A percentile compares a stretch with the other conserved stretches of the same genome.
These are phyloP conservation scores for Sebastes cheni DNA, from an alignment of 2,797 vertebrate species.

Conservation along the genomic window DNA sequence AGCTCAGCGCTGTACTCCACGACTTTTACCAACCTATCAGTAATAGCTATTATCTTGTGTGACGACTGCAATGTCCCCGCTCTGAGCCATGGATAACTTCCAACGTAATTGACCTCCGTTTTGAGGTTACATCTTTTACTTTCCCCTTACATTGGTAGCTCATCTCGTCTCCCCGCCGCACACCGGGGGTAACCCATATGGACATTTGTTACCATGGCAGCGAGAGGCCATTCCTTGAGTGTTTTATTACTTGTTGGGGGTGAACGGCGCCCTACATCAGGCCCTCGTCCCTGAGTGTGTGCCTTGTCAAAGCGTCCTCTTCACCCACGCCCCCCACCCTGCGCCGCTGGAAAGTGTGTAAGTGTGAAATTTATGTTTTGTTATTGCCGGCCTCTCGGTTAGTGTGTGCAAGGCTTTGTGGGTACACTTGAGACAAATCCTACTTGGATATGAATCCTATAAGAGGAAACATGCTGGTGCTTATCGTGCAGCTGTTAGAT, in stretches of 20 bases:
- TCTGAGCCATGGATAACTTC: constrained; percentile 61
- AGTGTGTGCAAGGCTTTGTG: not conserved
- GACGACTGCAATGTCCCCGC: constrained; percentile 56
- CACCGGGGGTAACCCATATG: constrained; percentile 30
- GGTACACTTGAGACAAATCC: constrained; percentile 27
- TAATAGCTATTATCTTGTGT: constrained; percentile 64
- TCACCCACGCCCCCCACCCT: not conserved
- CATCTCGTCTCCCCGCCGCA: constrained; percentile 21
- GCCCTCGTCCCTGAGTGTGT: constrained; percentile 55
- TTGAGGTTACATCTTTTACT: constrained; percentile 64
- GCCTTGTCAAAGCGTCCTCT: constrained; percentile 51
- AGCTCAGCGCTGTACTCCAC: constrained; percentile 31
- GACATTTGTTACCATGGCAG: constrained; percentile 72
- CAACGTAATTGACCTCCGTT: constrained; percentile 70
- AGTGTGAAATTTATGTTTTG: constrained; percentile 47
- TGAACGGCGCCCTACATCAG: constrained; percentile 59
- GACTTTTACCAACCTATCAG: constrained; percentile 71
- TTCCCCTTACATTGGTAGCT: constrained; percentile 30
- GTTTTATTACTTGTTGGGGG: constrained; percentile 64
- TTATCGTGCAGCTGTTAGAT: not conserved
- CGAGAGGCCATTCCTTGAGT: constrained; percentile 40
- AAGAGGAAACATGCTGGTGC: not conserved
- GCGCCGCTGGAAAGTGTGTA: not conserved
- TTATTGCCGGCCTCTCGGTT: constrained; percentile 4
- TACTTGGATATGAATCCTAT: not conserved